Evolutionary conservation across 1,140 invertebrate genomes (phyloP), one percentile per base, ranked within the genome.

Genomic region (Ceratina japonica): DNA sequence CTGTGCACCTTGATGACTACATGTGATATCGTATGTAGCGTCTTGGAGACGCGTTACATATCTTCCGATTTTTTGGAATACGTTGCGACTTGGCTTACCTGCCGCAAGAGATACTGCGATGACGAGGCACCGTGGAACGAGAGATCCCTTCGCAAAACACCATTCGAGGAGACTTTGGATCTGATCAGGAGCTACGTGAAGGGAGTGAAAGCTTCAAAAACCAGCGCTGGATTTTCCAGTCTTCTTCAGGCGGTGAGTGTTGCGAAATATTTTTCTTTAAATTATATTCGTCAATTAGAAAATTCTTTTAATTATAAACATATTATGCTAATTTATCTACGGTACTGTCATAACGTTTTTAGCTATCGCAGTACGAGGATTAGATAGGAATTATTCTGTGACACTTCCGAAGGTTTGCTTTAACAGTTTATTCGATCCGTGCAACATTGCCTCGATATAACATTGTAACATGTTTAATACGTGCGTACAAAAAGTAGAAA

Each of bases 401-500:
- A 15, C 3, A 20, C 7, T 1, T 16, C 20, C 37, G 3, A 59
- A 20, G 22, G 12, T 66, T 75, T 78, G 54, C 59, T 66, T 84
- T 75, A 75, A 65, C 62, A 81, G 51, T 81, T 81, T 75, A 69
- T 70, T 65, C 68, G 51, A 81, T 63, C 64, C 59, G 83, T 85
- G 83, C 83, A 72, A 58, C 69, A 68, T 85, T 65, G 66, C 52
- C 37, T 75, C 68, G 79, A 56, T 61, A 56, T 61, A 84, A 77
- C 69, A 73, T 85, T 54, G 61, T 31, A 83, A 80, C 61, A 62
- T 84, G 65, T 56, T 20, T 22, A 24, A 68, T 84, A 73, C 22
- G 78, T 87, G 75, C 58, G 81, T 87, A 87, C 68, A 87, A 87
- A 82, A 85, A 81, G 81, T 87, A 82, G 83, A 85, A 85, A 85